phyloP scores from a whole-genome alignment of 2,888 invertebrate species.

The Malthinus seriepunctatus region DNA sequence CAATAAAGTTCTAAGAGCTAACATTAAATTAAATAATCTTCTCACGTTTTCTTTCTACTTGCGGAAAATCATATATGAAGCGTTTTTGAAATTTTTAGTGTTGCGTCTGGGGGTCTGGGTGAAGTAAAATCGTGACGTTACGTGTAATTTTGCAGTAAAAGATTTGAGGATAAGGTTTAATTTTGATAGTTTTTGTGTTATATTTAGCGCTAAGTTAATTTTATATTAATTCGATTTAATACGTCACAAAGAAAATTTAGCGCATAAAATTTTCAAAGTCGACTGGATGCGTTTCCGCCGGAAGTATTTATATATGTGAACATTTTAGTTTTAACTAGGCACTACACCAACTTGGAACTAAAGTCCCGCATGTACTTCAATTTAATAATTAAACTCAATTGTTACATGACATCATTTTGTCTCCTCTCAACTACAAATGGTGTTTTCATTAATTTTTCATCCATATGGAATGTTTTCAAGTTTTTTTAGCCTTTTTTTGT shows the following conservation, averaged over 20 bases:
- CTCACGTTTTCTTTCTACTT: not conserved
- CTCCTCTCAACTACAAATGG: not conserved
- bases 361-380: constrained; percentile 10
- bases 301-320: constrained; percentile 12
- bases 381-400: constrained; percentile 16
- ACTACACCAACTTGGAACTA: not conserved
- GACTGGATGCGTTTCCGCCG: constrained; percentile 18
- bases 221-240: constrained; percentile 6
- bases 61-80: not conserved
- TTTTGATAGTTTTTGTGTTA: not conserved
- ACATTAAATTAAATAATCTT: not conserved
- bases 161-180: not conserved
- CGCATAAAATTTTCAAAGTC: constrained; percentile 7
- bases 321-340: constrained; percentile 14
- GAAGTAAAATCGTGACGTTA: too few relatives aligned
- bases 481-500: not conserved
- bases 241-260: constrained; percentile 12
- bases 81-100: not conserved
- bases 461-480: not conserved
- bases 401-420: constrained; percentile 17
- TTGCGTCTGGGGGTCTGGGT: too few relatives aligned
- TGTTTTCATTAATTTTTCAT: too few relatives aligned
- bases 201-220: constrained; percentile 2
- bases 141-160: not conserved
- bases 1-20: too few relatives aligned